A percentile compares a stretch with the other conserved stretches of the same genome.
phyloP scores from a whole-genome alignment of 2,888 invertebrate species.

The Platerodrilus igneus region DNA sequence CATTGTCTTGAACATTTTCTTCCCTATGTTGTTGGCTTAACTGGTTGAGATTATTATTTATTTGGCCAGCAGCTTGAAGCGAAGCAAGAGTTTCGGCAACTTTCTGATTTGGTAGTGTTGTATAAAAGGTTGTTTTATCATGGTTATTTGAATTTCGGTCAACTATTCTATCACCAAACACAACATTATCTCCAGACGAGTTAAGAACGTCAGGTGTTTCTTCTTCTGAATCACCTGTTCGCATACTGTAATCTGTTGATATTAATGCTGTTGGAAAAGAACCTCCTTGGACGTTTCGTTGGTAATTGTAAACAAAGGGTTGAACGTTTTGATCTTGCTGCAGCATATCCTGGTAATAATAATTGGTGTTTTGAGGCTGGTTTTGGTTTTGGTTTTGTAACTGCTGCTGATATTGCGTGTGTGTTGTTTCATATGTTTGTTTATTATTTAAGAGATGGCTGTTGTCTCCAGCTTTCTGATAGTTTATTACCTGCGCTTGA shows the following conservation, averaged over 20 bases:
- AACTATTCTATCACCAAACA: too few relatives aligned
- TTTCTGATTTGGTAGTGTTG: constrained; percentile 59
- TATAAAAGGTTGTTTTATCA: constrained; percentile 45
- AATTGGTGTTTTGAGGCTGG: constrained; percentile 1
- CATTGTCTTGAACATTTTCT: constrained; percentile 41
- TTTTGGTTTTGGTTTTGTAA: constrained; percentile 1
- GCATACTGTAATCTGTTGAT: too few relatives aligned
- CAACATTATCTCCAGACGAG: too few relatives aligned
- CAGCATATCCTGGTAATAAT: too few relatives aligned
- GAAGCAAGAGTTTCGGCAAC: constrained; percentile 58
- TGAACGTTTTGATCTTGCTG: too few relatives aligned
- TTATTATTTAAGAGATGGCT: constrained; percentile 11
- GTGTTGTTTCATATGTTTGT: too few relatives aligned
- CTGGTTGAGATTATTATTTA: constrained; percentile 45
- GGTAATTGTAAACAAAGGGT: too few relatives aligned
- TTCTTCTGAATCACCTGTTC: too few relatives aligned
- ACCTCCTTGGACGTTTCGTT: too few relatives aligned
- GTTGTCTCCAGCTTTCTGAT: constrained; percentile 43
- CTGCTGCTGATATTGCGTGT: constrained; percentile 7
- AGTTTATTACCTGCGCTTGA: constrained; percentile 32
- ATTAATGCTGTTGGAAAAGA: too few relatives aligned
- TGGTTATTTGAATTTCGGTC: background rate
- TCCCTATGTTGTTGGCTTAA: constrained; percentile 37
- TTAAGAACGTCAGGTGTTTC: too few relatives aligned
- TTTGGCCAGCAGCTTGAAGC: constrained; percentile 55